phyloP scores from a whole-genome alignment of 2,113 vertebrate genomes.

The Scatophagus argus region DNA sequence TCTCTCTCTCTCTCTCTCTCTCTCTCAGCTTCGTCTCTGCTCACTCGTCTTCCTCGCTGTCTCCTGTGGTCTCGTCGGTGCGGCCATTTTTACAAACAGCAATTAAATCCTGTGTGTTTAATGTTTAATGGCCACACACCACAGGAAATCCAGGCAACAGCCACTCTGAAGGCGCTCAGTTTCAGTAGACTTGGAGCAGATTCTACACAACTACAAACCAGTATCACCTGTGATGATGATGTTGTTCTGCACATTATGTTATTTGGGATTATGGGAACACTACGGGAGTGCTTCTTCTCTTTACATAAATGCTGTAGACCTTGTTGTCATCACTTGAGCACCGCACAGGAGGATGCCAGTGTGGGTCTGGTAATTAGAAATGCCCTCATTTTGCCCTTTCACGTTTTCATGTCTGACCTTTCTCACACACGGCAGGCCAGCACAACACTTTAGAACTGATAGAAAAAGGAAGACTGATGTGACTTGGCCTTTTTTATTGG shows the following conservation, averaged over 20 bases:
- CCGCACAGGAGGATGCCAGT: neutral
- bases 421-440: neutral
- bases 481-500: neutral
- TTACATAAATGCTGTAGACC: neutral
- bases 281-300: no score
- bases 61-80: neutral
- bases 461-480: neutral
- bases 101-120: conserved; percentile 3
- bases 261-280: no score
- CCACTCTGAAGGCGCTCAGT: neutral
- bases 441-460: neutral
- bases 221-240: no score
- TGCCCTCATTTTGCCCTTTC: neutral
- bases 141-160: neutral
- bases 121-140: neutral
- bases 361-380: neutral
- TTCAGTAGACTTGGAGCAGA: no score
- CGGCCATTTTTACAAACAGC: neutral
- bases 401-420: neutral
- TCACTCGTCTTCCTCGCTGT: neutral
- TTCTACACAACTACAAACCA: no score
- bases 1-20: neutral
- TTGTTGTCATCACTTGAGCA: neutral
- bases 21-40: neutral
- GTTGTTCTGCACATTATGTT: no score